These are phyloP conservation scores for Helicorthomorpha holstii DNA, from an alignment of 1,140 invertebrate species.

Conservation along the genomic window DNA sequence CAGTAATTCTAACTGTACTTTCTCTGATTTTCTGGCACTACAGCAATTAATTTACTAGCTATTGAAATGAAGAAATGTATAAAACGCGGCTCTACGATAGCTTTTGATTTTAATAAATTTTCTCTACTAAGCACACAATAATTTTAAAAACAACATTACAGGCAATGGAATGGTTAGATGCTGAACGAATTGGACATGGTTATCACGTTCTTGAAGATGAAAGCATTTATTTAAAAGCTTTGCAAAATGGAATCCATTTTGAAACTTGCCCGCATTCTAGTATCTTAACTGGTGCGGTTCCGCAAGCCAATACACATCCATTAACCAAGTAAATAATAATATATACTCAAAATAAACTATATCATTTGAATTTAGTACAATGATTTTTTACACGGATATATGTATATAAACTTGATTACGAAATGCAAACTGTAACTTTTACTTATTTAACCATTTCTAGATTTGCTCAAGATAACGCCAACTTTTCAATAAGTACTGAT, in stretches of 20 bases:
- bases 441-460: slow-evolving; percentile 16
- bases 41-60: not conserved
- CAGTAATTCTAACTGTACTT: not conserved
- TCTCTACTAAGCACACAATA: no score
- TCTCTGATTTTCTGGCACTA: not conserved
- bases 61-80: not conserved
- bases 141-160: no score
- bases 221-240: slow-evolving; percentile 27
- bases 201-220: slow-evolving; percentile 35
- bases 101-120: no score
- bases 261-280: slow-evolving; percentile 40
- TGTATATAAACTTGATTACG: not conserved
- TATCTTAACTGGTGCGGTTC: slow-evolving; percentile 34
- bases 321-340: slow-evolving; percentile 19
- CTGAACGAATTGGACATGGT: slow-evolving; percentile 41
- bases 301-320: slow-evolving; percentile 21
- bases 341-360: not conserved
- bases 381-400: slow-evolving; percentile 6
- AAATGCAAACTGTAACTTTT: no score
- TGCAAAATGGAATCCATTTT: slow-evolving; percentile 29
- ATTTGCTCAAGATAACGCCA: slow-evolving; percentile 38
- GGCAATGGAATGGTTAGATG: slow-evolving; percentile 33
- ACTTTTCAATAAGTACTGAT: slow-evolving; percentile 42
- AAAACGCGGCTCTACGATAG: not conserved
- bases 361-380: slow-evolving; percentile 4